Base-by-base conservation (phyloP, 1,140 invertebrate genomes). In the Solen grandis region DNA sequence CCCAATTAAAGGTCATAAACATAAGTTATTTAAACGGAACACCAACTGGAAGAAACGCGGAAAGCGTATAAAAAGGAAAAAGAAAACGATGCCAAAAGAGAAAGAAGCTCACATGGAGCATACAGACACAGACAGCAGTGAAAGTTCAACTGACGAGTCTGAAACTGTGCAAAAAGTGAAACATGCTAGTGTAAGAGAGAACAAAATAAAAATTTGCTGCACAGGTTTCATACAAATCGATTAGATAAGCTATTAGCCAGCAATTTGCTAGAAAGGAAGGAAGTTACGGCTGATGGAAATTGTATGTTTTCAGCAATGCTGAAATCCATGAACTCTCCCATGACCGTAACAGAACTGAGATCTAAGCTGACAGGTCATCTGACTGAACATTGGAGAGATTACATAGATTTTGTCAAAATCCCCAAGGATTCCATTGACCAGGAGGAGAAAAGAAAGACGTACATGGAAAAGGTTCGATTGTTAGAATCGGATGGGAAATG, bases 401-500 rank as follows among this genome's bases (percentile, higher is more conserved):
- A 57, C 5, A 27, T 8, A 57, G 54, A 13, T 5, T 5, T 22
- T 8, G 54, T 22, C 5, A 57, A 57, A 57, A 13, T 5, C 29
- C 29, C 22, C 8, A 57, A 5, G 5, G 5, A 8, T 8, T 57
- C n/a, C 5, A 22, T 8, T n/a, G n/a, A n/a, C n/a, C n/a, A n/a
- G n/a, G 8, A 27, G 57, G 35, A 27, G n/a, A n/a, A n/a, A n/a
- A n/a, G n/a, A n/a, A n/a, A n/a, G n/a, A n/a, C n/a, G n/a, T n/a
- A n/a, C n/a, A n/a, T n/a, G n/a, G n/a, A n/a, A n/a, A n/a, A n/a
- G n/a, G n/a, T n/a, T n/a, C n/a, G n/a, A n/a, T n/a, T n/a, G n/a
- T n/a, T n/a, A n/a, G n/a, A n/a, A n/a, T n/a, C n/a, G 33, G 36
- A 66, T 41, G 63, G 63, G 4, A 22, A 36, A 46, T 66, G 63